phyloP scores from a whole-genome alignment of 2,888 invertebrate genomes.

The Drosophila formosana region DNA sequence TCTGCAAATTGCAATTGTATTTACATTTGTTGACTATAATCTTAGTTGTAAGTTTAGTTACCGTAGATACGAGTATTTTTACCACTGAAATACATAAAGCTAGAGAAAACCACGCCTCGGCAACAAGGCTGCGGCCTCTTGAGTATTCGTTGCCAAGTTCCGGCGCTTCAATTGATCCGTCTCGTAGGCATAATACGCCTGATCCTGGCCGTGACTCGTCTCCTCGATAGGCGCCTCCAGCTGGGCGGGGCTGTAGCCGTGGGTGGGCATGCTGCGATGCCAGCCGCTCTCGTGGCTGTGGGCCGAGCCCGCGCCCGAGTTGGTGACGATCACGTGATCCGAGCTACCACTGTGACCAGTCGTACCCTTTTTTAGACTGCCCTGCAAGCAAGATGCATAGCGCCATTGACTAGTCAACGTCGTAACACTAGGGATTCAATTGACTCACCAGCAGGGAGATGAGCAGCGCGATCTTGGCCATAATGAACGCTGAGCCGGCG shows the following conservation, averaged over 20 bases:
- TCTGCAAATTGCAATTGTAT: slow-evolving; percentile 61
- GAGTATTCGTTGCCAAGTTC: slow-evolving; percentile 18
- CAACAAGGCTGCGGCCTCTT: slow-evolving; percentile 12
- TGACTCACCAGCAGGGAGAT: slow-evolving; percentile 86
- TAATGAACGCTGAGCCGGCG: slow-evolving; percentile 89
- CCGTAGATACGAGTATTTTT: slow-evolving; percentile 46
- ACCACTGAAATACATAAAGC: slow-evolving; percentile 62
- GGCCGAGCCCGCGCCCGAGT: slow-evolving; percentile 61
- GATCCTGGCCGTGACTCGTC: slow-evolving; percentile 33
- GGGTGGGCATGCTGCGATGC: slow-evolving; percentile 84
- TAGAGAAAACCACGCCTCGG: slow-evolving; percentile 63
- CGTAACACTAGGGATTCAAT: slow-evolving; percentile 3
- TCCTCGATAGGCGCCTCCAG: slow-evolving; percentile 42
- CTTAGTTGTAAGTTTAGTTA: slow-evolving; percentile 54
- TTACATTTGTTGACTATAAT: slow-evolving; percentile 60
- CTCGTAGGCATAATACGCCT: slow-evolving; percentile 61
- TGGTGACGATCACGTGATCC: slow-evolving; percentile 86
- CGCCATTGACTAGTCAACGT: slow-evolving; percentile 39
- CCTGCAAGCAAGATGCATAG: slow-evolving; percentile 81
- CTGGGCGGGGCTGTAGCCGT: slow-evolving; percentile 43
- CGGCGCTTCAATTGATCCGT: slow-evolving; percentile 48
- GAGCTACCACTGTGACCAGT: slow-evolving; percentile 85
- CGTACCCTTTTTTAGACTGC: slow-evolving; percentile 88
- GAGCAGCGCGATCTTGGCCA: slow-evolving; percentile 89
- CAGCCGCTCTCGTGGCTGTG: slow-evolving; percentile 84